Base-by-base conservation (phyloP, 2,113 vertebrate genomes). In the Poecile atricapillus region DNA sequence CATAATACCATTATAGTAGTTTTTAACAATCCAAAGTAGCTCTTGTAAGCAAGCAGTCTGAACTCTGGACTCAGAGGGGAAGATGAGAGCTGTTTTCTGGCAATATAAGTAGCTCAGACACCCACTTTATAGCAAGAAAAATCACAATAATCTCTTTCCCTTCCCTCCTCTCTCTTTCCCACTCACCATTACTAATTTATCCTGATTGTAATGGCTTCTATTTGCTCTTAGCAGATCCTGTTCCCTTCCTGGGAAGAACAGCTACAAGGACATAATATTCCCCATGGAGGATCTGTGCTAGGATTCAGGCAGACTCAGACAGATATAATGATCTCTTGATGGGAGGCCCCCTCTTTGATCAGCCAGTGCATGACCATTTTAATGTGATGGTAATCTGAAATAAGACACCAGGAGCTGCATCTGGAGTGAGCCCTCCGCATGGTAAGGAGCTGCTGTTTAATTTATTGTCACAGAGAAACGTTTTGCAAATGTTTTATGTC, bases 131-230 rank as follows among this genome's bases (percentile, higher is more conserved):
- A 78, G 52, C 60, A 93, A 93, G 71, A 83, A 88, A 86, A 96
- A 81, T 86, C 76, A 63, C 79, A 88, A 83, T 93, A 94, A 74
- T 52, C 71, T 74, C 50, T 59, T 83, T 37, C 53, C 62, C 49
- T 91, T 58, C 87, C 43, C 83, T 93, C 39, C 41, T 94, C 53
- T 67, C 74, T 74, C 28, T 95, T 76, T 90, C 86, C 73, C 76
- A 86, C 83, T 93, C 96, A 87, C 91, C 89, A 92, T 95, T 93
- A 93, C 86, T 95, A 93, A 96, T 95, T 96, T 70, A 84, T 92
- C 83, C 80, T 89, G 92, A 87, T 87, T 68, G 60, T 85, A 91
- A 83, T 94, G 73, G 83, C 76, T 94, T 65, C 75, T 88, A 16
- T 90, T 92, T 90, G 93, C 92, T 95, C 75, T 68, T 53, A 87